Conservation (phyloP, 2,113 vertebrate species). For the Hymenochirus boettgeri region DNA sequence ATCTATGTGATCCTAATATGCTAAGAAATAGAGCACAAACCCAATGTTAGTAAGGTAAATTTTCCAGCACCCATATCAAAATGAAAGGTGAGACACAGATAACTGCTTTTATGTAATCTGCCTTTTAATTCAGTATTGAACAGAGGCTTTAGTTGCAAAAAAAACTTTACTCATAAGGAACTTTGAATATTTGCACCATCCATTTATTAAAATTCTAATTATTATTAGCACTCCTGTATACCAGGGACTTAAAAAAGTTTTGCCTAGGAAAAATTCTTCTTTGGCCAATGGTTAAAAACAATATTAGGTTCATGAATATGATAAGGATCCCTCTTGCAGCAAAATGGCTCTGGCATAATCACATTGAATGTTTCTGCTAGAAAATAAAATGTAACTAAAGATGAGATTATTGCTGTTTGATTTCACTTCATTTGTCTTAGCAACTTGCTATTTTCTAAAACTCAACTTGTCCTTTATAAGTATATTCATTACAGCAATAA, state of each 20-base stretch:
- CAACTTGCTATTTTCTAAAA: not conserved
- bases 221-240: not conserved
- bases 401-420: not conserved
- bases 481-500: not conserved
- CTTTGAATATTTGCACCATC: not conserved
- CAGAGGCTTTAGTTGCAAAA: too few species aligned
- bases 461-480: conserved; percentile 4
- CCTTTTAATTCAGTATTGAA: too few species aligned
- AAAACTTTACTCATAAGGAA: not conserved
- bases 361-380: not conserved
- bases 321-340: conserved; percentile 10
- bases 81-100: too few species aligned
- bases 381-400: conserved; percentile 2
- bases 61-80: too few species aligned
- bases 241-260: conserved; percentile 4
- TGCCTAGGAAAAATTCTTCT: conserved; percentile 11
- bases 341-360: conserved; percentile 3
- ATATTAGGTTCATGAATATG: conserved; percentile 28
- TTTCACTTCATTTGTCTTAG: conserved; percentile 1
- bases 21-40: too few species aligned
- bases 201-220: conserved; percentile 21
- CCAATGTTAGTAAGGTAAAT: too few species aligned
- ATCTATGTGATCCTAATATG: too few species aligned
- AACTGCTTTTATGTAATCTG: too few species aligned
- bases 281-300: conserved; percentile 11